Percentiles rank a stretch among this genome's conserved stretches.
These are phyloP conservation scores for Montipora capitata DNA, from an alignment of 92 coral and sea anemone species.

Conservation along the genomic window DNA sequence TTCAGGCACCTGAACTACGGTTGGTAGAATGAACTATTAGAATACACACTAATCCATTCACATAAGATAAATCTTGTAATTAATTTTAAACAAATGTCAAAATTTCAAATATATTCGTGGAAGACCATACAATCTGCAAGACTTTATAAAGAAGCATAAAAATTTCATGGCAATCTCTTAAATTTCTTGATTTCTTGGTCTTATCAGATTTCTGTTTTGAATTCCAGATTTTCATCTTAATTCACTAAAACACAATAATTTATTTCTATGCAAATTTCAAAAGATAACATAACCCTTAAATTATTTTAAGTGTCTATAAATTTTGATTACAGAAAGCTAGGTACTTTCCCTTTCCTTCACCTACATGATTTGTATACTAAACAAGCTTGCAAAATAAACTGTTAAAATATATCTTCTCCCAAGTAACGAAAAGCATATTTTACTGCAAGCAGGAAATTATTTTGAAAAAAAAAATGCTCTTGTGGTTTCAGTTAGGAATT, in stretches of 20 bases:
- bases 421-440: too few species aligned
- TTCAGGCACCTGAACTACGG: too few species aligned
- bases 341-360: too few species aligned
- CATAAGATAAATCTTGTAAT: too few species aligned
- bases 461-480: background rate
- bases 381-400: too few species aligned
- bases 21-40: too few species aligned
- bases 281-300: too few species aligned
- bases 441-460: background rate
- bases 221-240: conserved; percentile 12
- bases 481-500: background rate
- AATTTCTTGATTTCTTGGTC: background rate
- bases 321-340: background rate
- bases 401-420: too few species aligned
- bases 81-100: background rate
- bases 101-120: background rate
- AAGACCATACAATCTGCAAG: background rate
- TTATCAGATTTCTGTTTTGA: conserved; percentile 28
- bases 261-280: background rate
- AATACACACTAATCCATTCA: too few species aligned
- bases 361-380: too few species aligned
- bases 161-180: conserved; percentile 19
- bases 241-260: too few species aligned
- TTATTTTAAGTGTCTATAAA: background rate
- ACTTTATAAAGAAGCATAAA: conserved; percentile 15